Evolutionary conservation across 2,113 vertebrate genomes (phyloP).

Genomic region (Chionodraco myersi): DNA sequence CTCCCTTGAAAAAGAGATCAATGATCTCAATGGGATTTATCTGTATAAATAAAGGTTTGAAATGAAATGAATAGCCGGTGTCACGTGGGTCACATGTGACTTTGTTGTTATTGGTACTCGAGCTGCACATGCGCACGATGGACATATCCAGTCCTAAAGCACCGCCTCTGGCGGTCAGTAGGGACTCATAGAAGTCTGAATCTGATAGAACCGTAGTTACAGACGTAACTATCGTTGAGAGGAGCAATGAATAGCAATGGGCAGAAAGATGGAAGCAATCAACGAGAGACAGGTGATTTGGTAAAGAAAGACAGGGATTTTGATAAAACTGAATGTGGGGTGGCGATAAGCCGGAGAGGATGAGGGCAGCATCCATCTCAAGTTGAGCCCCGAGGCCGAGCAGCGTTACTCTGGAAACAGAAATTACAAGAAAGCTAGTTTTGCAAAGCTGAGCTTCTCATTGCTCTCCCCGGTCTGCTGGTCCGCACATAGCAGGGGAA

Average conservation of each 20-base stretch:
- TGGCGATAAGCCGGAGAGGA: slow-evolving; percentile 59
- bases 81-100: too few relatives aligned
- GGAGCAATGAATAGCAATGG: slow-evolving; percentile 67
- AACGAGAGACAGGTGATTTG: slow-evolving; percentile 61
- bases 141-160: too few relatives aligned
- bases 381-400: slow-evolving; percentile 52
- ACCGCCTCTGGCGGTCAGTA: too few relatives aligned
- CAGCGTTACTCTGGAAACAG: slow-evolving; percentile 39
- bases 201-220: too few relatives aligned
- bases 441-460: slow-evolving; percentile 42
- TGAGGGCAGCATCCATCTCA: slow-evolving; percentile 53
- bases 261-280: slow-evolving; percentile 53
- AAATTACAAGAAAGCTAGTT: slow-evolving; percentile 64
- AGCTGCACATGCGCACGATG: too few relatives aligned
- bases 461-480: slow-evolving; percentile 29
- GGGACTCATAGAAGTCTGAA: too few relatives aligned
- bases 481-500: slow-evolving; percentile 21
- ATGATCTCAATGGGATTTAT: too few relatives aligned
- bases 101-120: too few relatives aligned
- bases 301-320: slow-evolving; percentile 53
- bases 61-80: too few relatives aligned
- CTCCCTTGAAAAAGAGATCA: too few relatives aligned
- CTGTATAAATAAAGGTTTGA: too few relatives aligned
- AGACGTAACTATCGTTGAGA: neutral
- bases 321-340: slow-evolving; percentile 53